These are phyloP conservation scores for Thamnophis elegans DNA, from an alignment of 2,797 vertebrate species.

Conservation along the genomic window DNA sequence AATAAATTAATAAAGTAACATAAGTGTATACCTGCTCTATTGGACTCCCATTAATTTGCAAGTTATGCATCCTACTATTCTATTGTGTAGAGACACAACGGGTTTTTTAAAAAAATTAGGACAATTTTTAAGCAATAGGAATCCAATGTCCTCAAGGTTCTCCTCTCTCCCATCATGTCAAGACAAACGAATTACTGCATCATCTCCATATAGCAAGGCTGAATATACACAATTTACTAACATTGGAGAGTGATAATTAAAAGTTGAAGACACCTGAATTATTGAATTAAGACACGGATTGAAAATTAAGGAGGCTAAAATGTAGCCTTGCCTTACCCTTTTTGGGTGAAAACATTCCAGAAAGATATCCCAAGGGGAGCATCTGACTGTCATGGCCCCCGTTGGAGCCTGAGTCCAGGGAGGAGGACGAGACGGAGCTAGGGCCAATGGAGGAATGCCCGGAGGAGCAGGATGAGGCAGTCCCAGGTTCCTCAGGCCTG, in stretches of 20 bases:
- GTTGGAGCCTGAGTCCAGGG: too few relatives aligned
- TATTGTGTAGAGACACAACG: background rate
- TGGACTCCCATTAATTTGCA: background rate
- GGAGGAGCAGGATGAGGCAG: too few relatives aligned
- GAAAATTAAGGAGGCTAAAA: background rate
- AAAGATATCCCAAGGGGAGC: background rate
- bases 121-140: background rate
- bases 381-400: background rate
- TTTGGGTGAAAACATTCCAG: background rate
- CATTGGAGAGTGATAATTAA: background rate
- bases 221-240: background rate
- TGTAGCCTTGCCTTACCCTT: background rate
- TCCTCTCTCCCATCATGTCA: background rate
- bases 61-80: background rate
- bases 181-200: background rate
- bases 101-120: background rate
- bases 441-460: too few relatives aligned
- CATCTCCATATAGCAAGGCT: background rate
- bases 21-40: background rate
- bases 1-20: background rate
- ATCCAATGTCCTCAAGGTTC: background rate
- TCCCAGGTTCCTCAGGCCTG: too few relatives aligned
- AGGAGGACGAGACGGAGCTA: too few relatives aligned
- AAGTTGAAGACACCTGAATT: background rate
- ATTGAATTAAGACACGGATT: background rate